phyloP scores from a whole-genome alignment of 2,797 vertebrate genomes.

The Acrossocheilus wenchowensis region DNA sequence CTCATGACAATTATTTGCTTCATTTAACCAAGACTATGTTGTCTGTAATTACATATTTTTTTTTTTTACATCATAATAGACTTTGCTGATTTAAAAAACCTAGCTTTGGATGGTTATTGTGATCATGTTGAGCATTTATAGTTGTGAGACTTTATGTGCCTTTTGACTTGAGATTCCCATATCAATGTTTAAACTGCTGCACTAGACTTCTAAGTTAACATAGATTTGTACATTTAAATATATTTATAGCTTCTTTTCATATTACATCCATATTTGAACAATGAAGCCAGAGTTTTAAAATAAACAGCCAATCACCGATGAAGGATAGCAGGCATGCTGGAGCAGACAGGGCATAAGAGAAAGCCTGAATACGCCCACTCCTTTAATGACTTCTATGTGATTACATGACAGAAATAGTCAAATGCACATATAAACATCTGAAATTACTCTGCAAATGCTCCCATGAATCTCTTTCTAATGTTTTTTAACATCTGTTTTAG shows the following conservation, averaged over 20 bases:
- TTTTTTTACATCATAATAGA: not conserved
- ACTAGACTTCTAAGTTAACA: not conserved
- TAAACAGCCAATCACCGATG: conserved; percentile 7
- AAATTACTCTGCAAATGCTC: not conserved
- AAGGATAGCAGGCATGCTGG: not conserved
- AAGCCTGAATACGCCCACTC: not conserved
- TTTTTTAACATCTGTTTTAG: conserved; percentile 1
- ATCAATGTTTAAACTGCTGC: not conserved
- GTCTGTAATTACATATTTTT: not conserved
- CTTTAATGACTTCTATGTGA: not conserved
- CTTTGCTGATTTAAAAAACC: not conserved
- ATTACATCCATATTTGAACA: not conserved
- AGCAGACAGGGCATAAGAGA: not conserved
- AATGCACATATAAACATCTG: conserved; percentile 19
- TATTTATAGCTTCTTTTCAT: conserved; percentile 15
- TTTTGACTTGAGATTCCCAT: not conserved
- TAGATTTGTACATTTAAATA: not conserved
- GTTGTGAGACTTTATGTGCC: not conserved
- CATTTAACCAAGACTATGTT: not conserved
- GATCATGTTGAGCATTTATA: not conserved
- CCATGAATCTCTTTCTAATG: not conserved
- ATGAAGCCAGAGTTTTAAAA: conserved; percentile 18
- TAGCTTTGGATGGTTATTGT: not conserved
- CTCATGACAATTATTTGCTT: not conserved
- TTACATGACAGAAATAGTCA: conserved; percentile 14